Evolutionary conservation across 2,797 vertebrate species (phyloP).

Genomic region (Sebastolobus altivelis): DNA sequence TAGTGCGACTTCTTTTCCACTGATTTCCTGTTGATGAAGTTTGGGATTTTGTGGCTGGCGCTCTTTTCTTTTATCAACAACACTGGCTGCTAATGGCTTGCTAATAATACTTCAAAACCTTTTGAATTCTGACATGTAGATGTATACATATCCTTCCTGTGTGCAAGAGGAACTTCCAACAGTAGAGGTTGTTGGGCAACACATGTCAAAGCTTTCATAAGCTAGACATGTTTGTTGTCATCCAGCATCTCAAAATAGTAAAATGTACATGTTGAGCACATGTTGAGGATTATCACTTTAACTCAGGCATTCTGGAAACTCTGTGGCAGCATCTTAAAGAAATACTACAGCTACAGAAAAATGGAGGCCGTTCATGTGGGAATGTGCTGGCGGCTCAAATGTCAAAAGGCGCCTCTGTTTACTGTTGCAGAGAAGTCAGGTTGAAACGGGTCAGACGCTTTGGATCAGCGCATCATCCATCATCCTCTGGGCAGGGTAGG

Average conservation of each 20-base stretch:
- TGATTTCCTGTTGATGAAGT: background rate
- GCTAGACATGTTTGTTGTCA: background rate
- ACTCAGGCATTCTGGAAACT: background rate
- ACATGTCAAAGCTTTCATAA: background rate
- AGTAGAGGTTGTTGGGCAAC: background rate
- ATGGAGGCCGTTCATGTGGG: slow-evolving; percentile 25
- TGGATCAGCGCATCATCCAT: slow-evolving; percentile 68
- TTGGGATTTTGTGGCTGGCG: background rate
- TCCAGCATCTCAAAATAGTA: background rate
- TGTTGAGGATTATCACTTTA: slow-evolving; percentile 7
- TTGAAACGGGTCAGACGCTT: slow-evolving; percentile 72
- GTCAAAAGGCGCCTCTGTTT: slow-evolving; percentile 65
- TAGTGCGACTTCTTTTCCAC: background rate
- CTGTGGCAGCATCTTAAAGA: slow-evolving; percentile 10
- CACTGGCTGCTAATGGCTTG: background rate
- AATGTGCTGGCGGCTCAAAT: slow-evolving; percentile 46
- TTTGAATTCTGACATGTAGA: background rate
- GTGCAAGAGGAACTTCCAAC: background rate
- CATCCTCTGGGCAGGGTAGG: slow-evolving; percentile 59
- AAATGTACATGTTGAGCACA: background rate
- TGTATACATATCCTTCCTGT: background rate
- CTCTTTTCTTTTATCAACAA: background rate
- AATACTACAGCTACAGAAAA: slow-evolving; percentile 29
- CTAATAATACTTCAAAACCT: background rate
- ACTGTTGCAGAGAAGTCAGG: slow-evolving; percentile 63